Base-by-base conservation (phyloP, 2,888 invertebrate species). In the Ochlodes sylvanus region DNA sequence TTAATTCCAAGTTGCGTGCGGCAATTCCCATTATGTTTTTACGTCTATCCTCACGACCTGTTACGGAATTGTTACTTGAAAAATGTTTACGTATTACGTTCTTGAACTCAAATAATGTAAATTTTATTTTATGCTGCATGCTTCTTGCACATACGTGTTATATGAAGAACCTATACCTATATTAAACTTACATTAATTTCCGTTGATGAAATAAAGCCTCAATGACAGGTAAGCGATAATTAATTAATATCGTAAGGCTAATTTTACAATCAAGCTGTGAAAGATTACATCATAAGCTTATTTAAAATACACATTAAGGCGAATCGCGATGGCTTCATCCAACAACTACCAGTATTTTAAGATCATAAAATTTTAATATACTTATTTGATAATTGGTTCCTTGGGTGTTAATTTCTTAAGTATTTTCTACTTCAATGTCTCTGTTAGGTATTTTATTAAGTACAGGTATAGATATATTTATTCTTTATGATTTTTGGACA, bases 1-100 rank as follows among this genome's bases (percentile, higher is more conserved):
- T 84, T 79, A 83, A 74, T 70, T 72, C 63, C 57, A 70, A 73
- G 73, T 67, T 70, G 50, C 34, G 71, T 72, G 69, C 72, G 50
- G 69, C 68, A 60, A 70, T 47, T 62, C 66, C 55, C 47, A 55
- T 63, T 64, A 27, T 17, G 27, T 50, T 60, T 68, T 58, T 58
- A 42, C 52, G 54, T 60, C 52, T 15, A 54, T 60, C 17, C 60
- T 19, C 38, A 52, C 42, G 57, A 60, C 15, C n/a, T 54, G 38
- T 52, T 58, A 44, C 42, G 12, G 38, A 38, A 38, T 38, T 38
- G 38, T 38, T 38, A 3, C 3, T 38, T 38, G 10, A 38, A 12
- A 38, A 38, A 12, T 10, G 3, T 10, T 12, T 10, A 38, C 12
- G 38, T 27, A 4, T 27, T 27, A 27, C 27, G 27, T 27, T 27